Base-by-base conservation (phyloP, 2,797 vertebrate species). In the Enteromius unitaeniatus region DNA sequence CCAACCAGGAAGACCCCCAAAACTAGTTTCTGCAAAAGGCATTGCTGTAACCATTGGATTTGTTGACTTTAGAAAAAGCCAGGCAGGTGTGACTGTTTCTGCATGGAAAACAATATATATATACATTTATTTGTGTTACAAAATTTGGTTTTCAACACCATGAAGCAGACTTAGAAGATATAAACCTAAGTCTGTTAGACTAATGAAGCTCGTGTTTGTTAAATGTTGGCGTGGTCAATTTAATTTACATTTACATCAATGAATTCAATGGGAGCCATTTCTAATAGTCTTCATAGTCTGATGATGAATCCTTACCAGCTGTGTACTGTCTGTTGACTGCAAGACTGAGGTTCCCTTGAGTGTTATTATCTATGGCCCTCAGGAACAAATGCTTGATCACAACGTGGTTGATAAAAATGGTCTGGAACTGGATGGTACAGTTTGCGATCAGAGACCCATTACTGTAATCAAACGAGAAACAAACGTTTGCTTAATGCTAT, bases 391-490 rank as follows among this genome's bases (percentile, higher is more conserved):
- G 0, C 17, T 23, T 19, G 37, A 92, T 13, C 0, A 93, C 2
- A 0, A 0, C 0, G 0, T 2, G 0, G 79, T 93, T 92, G 37
- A 91, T 90, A 0, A 0, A 0, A 0, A 0, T 0, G 1, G 83
- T 82, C 3, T 88, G 6, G 78, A 93, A 93, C 23, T 79, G 2
- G 1, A 93, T 0, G 45, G 11, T 90, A 65, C 85, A 11, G 69
- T 86, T 88, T 17, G 91, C 92, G 0, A 93, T 90, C 26, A 93
- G 88, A 4, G 92, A 90, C 65, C 89, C 91, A 3, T 82, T 65
- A 0, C 92, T 93, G 87, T 79, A 60, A 89, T 85, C 19, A 73
- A 84, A 75, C 31, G 28, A n/a, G 72, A 37, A 21, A 62, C 40
- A 49, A 42, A 1, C 28, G 15, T 40, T 47, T 26, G 15, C 15